These are phyloP conservation scores for Climacteris rufus DNA, from an alignment of 2,113 vertebrate genomes.

Conservation along the genomic window DNA sequence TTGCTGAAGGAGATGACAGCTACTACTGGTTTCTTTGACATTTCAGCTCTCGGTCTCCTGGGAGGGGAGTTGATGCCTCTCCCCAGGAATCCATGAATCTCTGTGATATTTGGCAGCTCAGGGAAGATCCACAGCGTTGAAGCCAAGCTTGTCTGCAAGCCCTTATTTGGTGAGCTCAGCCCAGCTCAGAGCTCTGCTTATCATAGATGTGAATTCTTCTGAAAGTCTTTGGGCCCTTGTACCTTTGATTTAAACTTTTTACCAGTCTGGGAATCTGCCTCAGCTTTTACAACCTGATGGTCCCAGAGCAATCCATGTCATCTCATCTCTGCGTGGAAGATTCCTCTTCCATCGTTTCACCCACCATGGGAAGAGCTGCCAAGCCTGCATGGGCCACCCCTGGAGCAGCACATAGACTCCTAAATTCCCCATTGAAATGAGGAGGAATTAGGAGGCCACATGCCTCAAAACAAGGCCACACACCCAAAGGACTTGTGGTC, in stretches of 20 bases:
- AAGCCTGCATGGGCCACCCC: not conserved
- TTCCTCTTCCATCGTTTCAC: not conserved
- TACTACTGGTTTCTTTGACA: not conserved
- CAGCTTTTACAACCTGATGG: not conserved
- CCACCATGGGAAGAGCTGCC: not conserved
- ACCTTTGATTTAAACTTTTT: conserved; percentile 22
- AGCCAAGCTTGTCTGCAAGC: not conserved
- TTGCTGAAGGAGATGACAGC: not conserved
- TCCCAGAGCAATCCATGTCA: accelerated
- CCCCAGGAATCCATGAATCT: not conserved
- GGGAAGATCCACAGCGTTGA: not conserved
- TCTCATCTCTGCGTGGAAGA: not conserved
- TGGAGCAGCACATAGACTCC: not conserved
- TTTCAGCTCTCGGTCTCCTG: not conserved
- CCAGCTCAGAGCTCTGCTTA: not conserved
- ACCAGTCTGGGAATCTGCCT: not conserved
- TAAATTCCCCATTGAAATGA: not conserved
- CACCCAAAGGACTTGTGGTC: not conserved
- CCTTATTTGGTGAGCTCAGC: conserved; percentile 48
- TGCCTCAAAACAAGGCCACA: not conserved
- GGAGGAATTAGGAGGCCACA: accelerated
- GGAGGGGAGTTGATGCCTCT: not conserved
- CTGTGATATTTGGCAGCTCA: not conserved
- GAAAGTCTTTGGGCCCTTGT: not conserved
- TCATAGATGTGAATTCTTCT: not conserved